Evolutionary conservation across 92 coral and sea anemone species (phyloP).

Genomic region (Blastomussa wellsi): DNA sequence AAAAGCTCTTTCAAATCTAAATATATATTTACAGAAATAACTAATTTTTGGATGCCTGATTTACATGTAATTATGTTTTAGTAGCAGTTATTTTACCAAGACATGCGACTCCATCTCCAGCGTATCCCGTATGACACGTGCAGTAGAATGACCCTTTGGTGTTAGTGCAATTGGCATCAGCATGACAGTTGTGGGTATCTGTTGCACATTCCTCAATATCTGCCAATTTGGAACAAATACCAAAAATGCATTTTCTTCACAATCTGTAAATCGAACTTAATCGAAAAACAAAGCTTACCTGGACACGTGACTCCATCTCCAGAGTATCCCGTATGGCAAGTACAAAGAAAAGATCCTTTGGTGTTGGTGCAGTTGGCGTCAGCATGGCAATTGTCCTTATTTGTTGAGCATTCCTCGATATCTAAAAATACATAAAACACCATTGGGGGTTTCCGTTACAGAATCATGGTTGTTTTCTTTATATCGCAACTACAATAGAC

Average conservation of each 20-base stretch:
- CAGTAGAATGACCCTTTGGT: slow-evolving; percentile 87
- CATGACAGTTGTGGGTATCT: slow-evolving; percentile 42
- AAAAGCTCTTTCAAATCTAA: too few species aligned
- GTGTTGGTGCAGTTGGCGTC: slow-evolving; percentile 62
- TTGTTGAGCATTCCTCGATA: slow-evolving; percentile 57
- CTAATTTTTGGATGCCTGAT: neutral
- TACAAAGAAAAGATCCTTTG: slow-evolving; percentile 51
- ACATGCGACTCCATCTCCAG: slow-evolving; percentile 76
- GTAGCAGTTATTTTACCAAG: slow-evolving; percentile 22
- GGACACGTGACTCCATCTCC: slow-evolving; percentile 60
- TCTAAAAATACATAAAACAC: slow-evolving; percentile 36
- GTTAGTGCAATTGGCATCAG: slow-evolving; percentile 74
- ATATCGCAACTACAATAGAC: neutral
- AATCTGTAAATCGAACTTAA: neutral
- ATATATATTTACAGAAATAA: neutral
- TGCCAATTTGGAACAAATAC: neutral
- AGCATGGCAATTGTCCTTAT: slow-evolving; percentile 51
- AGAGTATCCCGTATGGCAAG: slow-evolving; percentile 53
- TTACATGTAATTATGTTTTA: neutral
- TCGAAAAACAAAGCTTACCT: slow-evolving; percentile 20
- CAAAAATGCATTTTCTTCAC: neutral
- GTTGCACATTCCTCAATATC: neutral
- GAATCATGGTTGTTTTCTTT: neutral
- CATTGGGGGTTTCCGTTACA: neutral
- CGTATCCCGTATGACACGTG: slow-evolving; percentile 72